These are phyloP conservation scores for Diadromus collaris DNA, from an alignment of 2,888 invertebrate genomes.

Conservation along the genomic window DNA sequence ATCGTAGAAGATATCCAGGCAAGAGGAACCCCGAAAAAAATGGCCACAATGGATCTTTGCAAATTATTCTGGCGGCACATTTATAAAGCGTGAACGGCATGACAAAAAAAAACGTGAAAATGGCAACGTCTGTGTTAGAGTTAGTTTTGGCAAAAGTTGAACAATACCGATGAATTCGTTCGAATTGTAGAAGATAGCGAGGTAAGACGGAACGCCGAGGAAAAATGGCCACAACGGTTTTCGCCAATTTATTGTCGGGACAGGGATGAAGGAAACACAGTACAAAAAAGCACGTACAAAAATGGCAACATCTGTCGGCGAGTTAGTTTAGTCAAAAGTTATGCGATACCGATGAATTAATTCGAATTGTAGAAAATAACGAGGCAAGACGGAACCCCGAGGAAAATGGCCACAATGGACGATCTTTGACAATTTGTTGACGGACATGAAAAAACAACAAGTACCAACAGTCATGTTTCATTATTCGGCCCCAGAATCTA, in stretches of 20 bases:
- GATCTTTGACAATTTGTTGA: background rate
- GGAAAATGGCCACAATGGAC: background rate
- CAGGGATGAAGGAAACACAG: background rate
- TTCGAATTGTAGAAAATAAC: no score
- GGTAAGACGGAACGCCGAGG: background rate
- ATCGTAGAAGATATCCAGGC: no score
- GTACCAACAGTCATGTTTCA: background rate
- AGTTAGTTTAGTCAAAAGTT: no score
- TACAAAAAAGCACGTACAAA: background rate
- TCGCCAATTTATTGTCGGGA: background rate
- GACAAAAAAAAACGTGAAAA: no score
- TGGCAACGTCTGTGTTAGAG: no score
- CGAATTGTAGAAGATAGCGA: no score
- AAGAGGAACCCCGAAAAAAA: background rate
- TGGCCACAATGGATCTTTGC: background rate
- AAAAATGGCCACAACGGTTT: background rate
- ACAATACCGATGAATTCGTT: no score
- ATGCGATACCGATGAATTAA: no score
- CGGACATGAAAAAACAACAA: background rate
- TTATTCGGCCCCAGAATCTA: background rate
- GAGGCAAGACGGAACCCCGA: background rate
- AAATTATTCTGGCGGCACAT: no score
- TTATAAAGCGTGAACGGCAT: no score
- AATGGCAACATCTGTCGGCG: no score
- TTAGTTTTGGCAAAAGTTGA: no score